Evolutionary conservation across 2,888 invertebrate species (phyloP), one percentile per base, ranked within the genome.

Genomic region (Lutraria lutraria): DNA sequence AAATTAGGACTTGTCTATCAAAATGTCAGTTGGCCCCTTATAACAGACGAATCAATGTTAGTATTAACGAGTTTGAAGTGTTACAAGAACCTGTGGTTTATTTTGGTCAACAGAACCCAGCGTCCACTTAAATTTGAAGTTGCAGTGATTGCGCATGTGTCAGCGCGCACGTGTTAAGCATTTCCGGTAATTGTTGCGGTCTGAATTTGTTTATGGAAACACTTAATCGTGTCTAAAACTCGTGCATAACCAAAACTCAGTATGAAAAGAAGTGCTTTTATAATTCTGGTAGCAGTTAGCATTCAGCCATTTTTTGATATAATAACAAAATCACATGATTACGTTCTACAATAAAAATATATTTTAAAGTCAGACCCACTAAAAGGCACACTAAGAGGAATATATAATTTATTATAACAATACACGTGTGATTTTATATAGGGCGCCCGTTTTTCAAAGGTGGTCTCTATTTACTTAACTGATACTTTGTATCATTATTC

Each of bases 151-250:
- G 87, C 88, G 89, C 88, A 89, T 88, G 90, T 68, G 60, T 53
- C 25, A 80, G 79, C 10, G n/a, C n/a, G n/a, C 88, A 83, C 90
- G 86, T 87, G 90, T 31, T 25, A n/a, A 4, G 29, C 54, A 54
- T 72, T 83, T 79, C 81, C 76, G 76, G 79, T 56, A 25, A 21
- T 53, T 68, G 63, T 54, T 79, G 83, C 72, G 54, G 53, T 83
- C 52, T 25, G 19, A 85, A 81, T 87, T 88, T 90, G 90, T 90
- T 86, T 91, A 87, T 89, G 76, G 91, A 88, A 91, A 89, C 89
- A 89, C 91, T 91, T 83, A 54, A 88, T 56, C 16, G 34, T 81
- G 43, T 15, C 68, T 53, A 13, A 43, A 56, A 21, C 72, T 87
- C 8, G 43, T 43, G 43, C 83, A 85, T 87, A 88, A 86, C 88